phyloP scores from a whole-genome alignment of 2,888 invertebrate genomes.

The Formica aserva region DNA sequence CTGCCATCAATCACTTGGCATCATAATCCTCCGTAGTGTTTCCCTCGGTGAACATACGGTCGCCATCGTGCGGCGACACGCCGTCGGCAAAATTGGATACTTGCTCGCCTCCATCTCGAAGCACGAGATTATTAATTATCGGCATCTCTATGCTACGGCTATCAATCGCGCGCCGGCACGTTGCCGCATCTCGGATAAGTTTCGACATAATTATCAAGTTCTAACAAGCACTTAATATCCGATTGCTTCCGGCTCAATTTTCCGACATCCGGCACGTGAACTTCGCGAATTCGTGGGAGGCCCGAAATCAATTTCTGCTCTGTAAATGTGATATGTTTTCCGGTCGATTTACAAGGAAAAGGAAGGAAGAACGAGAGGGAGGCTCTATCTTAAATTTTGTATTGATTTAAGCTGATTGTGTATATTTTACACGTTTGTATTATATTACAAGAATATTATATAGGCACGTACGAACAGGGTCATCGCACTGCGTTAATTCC shows the following conservation, averaged over 20 bases:
- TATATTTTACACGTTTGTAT: slow-evolving; percentile 13
- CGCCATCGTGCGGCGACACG: slow-evolving; percentile 18
- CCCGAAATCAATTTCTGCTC: neutral
- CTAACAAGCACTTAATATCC: slow-evolving; percentile 41
- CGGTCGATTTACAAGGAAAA: neutral
- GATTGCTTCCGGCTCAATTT: slow-evolving; percentile 44
- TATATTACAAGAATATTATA: neutral
- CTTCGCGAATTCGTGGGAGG: neutral
- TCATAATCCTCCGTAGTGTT: slow-evolving; percentile 20
- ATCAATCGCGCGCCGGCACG: slow-evolving; percentile 33
- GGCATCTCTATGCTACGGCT: neutral
- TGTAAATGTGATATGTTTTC: neutral
- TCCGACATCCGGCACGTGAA: slow-evolving; percentile 10
- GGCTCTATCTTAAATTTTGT: neutral
- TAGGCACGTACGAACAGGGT: neutral
- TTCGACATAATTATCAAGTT: slow-evolving; percentile 45
- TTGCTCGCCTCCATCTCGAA: slow-evolving; percentile 43
- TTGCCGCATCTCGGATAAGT: slow-evolving; percentile 4
- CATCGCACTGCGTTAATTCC: slow-evolving; percentile 21
- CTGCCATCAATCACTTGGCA: slow-evolving; percentile 60
- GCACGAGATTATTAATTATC: slow-evolving; percentile 61
- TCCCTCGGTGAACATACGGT: slow-evolving; percentile 18
- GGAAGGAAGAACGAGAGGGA: neutral
- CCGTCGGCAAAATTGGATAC: slow-evolving; percentile 45
- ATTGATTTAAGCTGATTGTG: slow-evolving; percentile 4